phyloP scores from a whole-genome alignment of 2,888 invertebrate species.

The Lottia gigantea region DNA sequence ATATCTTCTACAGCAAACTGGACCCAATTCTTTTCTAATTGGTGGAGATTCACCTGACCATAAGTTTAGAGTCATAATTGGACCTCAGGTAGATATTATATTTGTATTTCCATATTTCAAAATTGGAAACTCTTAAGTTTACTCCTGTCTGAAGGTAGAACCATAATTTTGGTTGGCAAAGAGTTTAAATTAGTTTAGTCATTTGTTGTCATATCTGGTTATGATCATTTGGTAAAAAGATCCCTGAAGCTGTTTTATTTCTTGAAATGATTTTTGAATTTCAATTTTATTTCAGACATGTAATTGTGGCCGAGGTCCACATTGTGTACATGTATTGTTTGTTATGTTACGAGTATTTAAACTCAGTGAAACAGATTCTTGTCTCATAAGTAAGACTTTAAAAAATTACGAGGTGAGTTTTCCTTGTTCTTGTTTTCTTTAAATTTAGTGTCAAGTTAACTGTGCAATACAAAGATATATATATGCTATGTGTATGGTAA shows the following conservation, averaged over 20 bases:
- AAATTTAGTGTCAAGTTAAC: too few relatives aligned
- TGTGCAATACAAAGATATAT: not conserved
- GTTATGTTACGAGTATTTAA: constrained; percentile 71
- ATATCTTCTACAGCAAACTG: constrained; percentile 69
- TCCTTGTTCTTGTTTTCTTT: not conserved
- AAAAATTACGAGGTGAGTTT: constrained; percentile 69
- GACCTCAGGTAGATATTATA: constrained; percentile 66
- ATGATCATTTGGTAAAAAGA: too few relatives aligned
- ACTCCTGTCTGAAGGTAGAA: not conserved
- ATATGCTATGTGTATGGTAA: not conserved
- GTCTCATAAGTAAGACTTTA: constrained; percentile 66
- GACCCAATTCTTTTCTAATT: constrained; percentile 70
- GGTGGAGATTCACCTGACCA: constrained; percentile 69
- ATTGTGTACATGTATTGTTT: constrained; percentile 70
- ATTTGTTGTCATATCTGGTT: too few relatives aligned
- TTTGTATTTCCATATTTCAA: not conserved
- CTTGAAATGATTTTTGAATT: not conserved
- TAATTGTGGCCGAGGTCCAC: constrained; percentile 68
- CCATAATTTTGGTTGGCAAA: not conserved
- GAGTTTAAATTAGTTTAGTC: not conserved
- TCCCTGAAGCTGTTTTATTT: too few relatives aligned
- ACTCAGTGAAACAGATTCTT: constrained; percentile 66
- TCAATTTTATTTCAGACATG: constrained; percentile 64
- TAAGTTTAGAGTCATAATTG: constrained; percentile 70
- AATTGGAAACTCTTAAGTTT: not conserved